Evolutionary conservation across 2,888 invertebrate species (phyloP).

Genomic region (Phlogophora meticulosa): DNA sequence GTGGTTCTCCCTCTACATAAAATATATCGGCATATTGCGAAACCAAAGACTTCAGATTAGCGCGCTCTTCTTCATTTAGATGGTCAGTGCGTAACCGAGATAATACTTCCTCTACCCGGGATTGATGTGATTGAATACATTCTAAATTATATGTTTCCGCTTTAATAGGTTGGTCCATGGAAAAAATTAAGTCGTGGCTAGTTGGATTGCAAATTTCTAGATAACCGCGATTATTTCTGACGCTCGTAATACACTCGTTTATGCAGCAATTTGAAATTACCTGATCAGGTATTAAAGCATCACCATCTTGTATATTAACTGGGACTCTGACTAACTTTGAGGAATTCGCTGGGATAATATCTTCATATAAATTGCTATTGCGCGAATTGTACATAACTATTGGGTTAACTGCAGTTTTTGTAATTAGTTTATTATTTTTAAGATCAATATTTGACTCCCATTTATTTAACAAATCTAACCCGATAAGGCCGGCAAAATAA

Average conservation of each 20-base stretch:
- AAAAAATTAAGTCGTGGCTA: slow-evolving; percentile 6
- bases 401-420: slow-evolving; percentile 10
- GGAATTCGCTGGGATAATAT: slow-evolving; percentile 9
- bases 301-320: slow-evolving; percentile 5
- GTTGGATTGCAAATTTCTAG: slow-evolving; percentile 10
- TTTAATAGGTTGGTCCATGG: slow-evolving; percentile 10
- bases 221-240: slow-evolving; percentile 4
- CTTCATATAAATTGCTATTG: slow-evolving; percentile 13
- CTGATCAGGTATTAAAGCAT: slow-evolving; percentile 7
- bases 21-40: slow-evolving; percentile 50
- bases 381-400: slow-evolving; percentile 10
- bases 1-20: too few species aligned
- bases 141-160: slow-evolving; percentile 5
- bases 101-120: slow-evolving; percentile 51
- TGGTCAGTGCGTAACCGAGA: slow-evolving; percentile 67
- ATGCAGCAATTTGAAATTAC: neutral
- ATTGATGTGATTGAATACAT: slow-evolving; percentile 24
- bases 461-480: slow-evolving; percentile 1
- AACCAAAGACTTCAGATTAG: slow-evolving; percentile 56
- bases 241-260: too few species aligned
- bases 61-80: slow-evolving; percentile 64
- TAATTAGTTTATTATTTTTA: slow-evolving; percentile 9
- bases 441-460: slow-evolving; percentile 2
- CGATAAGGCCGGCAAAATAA: neutral
- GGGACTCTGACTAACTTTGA: slow-evolving; percentile 14